Evolutionary conservation across 2,888 invertebrate genomes (phyloP).

Genomic region (Scaptomyza reducta): DNA sequence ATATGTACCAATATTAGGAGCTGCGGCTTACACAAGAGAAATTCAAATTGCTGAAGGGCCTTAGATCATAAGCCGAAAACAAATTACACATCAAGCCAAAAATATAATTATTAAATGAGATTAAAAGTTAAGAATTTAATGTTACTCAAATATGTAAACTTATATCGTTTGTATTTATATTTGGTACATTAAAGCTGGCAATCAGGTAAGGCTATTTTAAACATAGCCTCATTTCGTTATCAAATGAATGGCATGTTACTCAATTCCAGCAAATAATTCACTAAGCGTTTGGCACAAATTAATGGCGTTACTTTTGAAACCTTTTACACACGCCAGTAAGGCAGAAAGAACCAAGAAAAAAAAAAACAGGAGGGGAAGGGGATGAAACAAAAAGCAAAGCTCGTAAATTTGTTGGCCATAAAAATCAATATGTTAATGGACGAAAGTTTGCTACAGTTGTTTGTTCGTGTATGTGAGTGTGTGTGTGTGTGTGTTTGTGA

Average conservation of each 20-base stretch:
- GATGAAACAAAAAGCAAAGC: constrained; percentile 35
- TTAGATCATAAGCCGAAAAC: neutral
- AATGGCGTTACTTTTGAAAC: constrained; percentile 76
- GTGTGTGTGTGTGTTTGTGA: constrained; percentile 26
- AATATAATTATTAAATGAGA: neutral
- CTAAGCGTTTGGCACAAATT: constrained; percentile 63
- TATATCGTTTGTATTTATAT: neutral
- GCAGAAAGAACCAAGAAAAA: constrained; percentile 19
- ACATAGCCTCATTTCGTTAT: constrained; percentile 1
- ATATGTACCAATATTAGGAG: constrained; percentile 18
- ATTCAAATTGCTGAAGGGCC: neutral
- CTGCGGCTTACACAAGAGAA: constrained; percentile 31
- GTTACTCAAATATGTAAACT: neutral
- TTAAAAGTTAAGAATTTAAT: neutral
- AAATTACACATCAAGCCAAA: neutral
- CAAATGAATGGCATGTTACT: constrained; percentile 21
- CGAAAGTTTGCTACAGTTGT: constrained; percentile 62
- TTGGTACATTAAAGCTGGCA: neutral
- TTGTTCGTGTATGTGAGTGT: constrained; percentile 23
- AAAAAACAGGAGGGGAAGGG: neutral
- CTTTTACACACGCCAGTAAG: constrained; percentile 62
- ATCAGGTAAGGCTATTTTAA: neutral
- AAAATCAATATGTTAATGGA: constrained; percentile 78
- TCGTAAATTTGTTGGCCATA: constrained; percentile 76
- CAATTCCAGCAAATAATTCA: constrained; percentile 57